Percentiles rank a stretch among this genome's conserved stretches.
phyloP scores from a whole-genome alignment of 1,140 invertebrate species.

The Drosophila chauvacae region DNA sequence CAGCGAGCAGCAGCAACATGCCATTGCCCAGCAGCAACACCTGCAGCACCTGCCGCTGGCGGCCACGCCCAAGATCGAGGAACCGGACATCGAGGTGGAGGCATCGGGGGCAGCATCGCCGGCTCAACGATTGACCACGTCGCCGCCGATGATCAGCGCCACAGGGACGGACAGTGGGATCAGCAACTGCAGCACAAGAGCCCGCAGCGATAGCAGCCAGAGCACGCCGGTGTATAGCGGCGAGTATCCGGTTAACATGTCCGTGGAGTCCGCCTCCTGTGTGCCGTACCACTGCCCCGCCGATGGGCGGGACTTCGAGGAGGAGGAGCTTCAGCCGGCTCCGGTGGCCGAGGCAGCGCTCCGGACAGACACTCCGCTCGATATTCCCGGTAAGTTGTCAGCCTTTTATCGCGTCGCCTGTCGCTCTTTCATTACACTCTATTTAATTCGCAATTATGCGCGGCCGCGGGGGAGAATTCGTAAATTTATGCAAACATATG shows the following conservation, averaged over 20 bases:
- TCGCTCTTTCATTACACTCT: constrained; percentile 63
- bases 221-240: constrained; percentile 77
- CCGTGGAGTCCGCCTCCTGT: constrained; percentile 76
- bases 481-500: constrained; percentile 82
- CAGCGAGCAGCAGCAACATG: constrained; percentile 30
- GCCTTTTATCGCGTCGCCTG: constrained; percentile 37
- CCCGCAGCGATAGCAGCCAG: constrained; percentile 75
- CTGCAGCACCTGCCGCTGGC: constrained; percentile 26
- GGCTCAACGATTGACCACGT: constrained; percentile 61
- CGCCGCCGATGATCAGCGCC: constrained; percentile 76
- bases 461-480: constrained; percentile 25
- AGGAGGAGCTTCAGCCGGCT: constrained; percentile 51
- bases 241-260: constrained; percentile 78
- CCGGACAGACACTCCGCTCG: constrained; percentile 42
- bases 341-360: constrained; percentile 1
- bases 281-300: constrained; percentile 73
- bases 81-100: constrained; percentile 43
- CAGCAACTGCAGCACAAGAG: constrained; percentile 75
- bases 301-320: constrained; percentile 69
- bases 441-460: constrained; percentile 79
- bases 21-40: constrained; percentile 14
- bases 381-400: constrained; percentile 67
- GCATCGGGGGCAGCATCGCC: constrained; percentile 40
- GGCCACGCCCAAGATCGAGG: constrained; percentile 59
- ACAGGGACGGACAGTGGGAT: constrained; percentile 80